A percentile compares a stretch with the other conserved stretches of the same genome.
These are phyloP conservation scores for Cyrtorhinus lividipennis DNA, from an alignment of 1,140 invertebrate species.

Conservation along the genomic window DNA sequence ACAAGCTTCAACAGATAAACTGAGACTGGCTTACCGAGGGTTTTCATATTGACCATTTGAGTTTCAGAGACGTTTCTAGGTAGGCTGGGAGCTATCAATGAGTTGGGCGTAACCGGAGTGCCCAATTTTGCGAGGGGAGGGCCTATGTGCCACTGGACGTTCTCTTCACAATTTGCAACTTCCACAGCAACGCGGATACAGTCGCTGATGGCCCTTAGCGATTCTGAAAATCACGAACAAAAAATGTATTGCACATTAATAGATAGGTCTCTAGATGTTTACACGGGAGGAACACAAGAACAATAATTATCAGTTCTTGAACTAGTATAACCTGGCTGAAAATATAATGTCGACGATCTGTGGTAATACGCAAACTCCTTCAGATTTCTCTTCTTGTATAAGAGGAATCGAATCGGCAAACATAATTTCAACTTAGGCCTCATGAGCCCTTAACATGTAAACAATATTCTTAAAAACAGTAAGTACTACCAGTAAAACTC, in stretches of 20 bases:
- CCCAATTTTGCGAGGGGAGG: slow-evolving; percentile 21
- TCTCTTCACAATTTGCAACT: slow-evolving; percentile 34
- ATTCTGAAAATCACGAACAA: slow-evolving; percentile 51
- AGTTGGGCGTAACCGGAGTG: slow-evolving; percentile 33
- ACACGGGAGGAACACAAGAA: not conserved
- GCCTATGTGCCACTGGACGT: slow-evolving; percentile 7
- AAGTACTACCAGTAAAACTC: too few species aligned
- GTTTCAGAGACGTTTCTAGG: slow-evolving; percentile 50
- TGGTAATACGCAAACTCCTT: too few species aligned
- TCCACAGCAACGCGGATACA: slow-evolving; percentile 68
- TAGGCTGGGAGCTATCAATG: slow-evolving; percentile 33
- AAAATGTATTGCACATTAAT: not conserved
- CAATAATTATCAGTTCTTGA: too few species aligned
- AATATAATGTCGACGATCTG: too few species aligned
- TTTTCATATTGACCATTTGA: slow-evolving; percentile 44
- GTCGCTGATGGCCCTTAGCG: slow-evolving; percentile 72
- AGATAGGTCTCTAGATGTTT: slow-evolving; percentile 4
- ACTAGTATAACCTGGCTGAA: too few species aligned
- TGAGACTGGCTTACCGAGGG: slow-evolving; percentile 42
- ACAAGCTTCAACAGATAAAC: too few species aligned
- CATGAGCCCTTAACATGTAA: too few species aligned
- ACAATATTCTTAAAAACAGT: too few species aligned
- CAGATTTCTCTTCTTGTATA: too few species aligned
- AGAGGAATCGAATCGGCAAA: too few species aligned
- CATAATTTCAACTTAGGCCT: too few species aligned